Conservation (phyloP, 2,888 invertebrate genomes). For the Papilio protenor region DNA sequence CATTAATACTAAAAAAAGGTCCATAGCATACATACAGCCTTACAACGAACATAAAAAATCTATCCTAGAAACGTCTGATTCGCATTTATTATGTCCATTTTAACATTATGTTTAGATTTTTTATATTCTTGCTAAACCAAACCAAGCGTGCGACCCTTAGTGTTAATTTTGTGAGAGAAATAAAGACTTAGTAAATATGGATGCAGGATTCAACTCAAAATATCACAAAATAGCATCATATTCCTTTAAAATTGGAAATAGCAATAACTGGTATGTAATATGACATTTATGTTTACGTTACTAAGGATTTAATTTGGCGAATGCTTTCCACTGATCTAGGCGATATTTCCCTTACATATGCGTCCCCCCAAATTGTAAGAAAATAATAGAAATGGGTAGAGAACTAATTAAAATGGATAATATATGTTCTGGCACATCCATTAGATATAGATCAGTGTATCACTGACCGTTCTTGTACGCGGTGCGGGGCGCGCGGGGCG, state of each 20-base stretch:
- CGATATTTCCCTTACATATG: too few relatives aligned
- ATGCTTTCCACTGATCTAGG: too few relatives aligned
- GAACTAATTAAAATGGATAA: too few relatives aligned
- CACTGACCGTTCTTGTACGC: conserved; percentile 36
- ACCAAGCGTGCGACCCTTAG: not conserved
- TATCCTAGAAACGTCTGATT: not conserved
- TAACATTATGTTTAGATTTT: not conserved
- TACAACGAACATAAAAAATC: not conserved
- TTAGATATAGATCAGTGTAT: not conserved
- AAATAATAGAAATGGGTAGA: not conserved
- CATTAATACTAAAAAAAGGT: not conserved
- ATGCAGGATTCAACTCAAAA: too few relatives aligned
- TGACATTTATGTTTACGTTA: too few relatives aligned
- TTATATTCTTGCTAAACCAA: not conserved
- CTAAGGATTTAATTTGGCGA: too few relatives aligned
- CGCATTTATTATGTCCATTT: not conserved
- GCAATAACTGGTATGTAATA: too few relatives aligned
- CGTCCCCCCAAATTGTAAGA: not conserved
- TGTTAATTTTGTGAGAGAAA: too few relatives aligned
- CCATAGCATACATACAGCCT: not conserved
- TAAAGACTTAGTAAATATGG: too few relatives aligned
- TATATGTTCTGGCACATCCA: too few relatives aligned
- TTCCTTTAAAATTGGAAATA: too few relatives aligned
- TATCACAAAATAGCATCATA: too few relatives aligned
- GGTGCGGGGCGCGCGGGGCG: conserved; percentile 54